These are phyloP conservation scores for Gambelia wislizenii DNA, from an alignment of 2,797 vertebrate genomes.

Conservation along the genomic window DNA sequence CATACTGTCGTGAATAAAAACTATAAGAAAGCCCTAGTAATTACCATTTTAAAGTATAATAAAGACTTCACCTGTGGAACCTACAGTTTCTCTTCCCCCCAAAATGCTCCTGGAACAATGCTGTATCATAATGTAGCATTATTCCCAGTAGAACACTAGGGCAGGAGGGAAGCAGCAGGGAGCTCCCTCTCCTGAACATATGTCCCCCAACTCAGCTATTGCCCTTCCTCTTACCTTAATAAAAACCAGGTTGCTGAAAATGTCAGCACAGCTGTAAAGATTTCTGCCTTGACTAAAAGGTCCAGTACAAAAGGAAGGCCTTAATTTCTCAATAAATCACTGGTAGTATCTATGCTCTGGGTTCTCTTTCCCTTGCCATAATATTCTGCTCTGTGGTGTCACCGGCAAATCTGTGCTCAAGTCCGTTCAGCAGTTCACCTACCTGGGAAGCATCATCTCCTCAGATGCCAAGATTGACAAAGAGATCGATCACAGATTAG, in stretches of 20 bases:
- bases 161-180: no score
- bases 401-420: no score
- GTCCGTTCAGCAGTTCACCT: no score
- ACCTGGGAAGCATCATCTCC: no score
- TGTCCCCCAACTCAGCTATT: not conserved
- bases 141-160: not conserved
- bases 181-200: not conserved
- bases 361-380: not conserved
- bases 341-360: not conserved
- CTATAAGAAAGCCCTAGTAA: slow-evolving; percentile 57
- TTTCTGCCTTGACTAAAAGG: not conserved
- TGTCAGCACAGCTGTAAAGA: not conserved
- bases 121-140: not conserved
- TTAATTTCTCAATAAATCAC: not conserved
- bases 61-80: slow-evolving; percentile 41
- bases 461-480: no score
- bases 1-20: slow-evolving; percentile 68
- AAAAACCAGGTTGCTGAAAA: not conserved
- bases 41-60: slow-evolving; percentile 75
- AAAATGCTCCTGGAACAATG: not conserved
- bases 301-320: not conserved
- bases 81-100: no score
- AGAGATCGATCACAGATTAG: no score
- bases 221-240: not conserved
- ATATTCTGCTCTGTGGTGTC: no score